Percentiles rank a stretch among this genome's conserved stretches.
Conservation (phyloP, 2,797 vertebrate genomes). For the Sphenopsis melanotis region DNA sequence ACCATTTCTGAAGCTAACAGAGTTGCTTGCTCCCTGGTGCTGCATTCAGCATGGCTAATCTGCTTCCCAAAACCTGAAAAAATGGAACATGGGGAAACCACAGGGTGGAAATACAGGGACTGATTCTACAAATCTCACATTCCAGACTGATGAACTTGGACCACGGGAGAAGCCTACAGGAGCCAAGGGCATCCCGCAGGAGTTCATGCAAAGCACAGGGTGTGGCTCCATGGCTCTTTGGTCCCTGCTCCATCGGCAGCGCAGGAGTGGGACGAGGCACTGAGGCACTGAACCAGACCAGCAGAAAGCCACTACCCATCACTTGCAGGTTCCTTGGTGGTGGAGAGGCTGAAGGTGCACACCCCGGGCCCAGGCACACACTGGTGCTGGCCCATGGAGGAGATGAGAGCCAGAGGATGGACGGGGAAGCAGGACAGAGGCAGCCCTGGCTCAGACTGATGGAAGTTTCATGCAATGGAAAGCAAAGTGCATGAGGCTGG, state of each 20-base stretch:
- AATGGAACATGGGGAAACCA: background rate
- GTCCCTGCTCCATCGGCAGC: accelerated
- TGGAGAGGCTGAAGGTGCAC: background rate
- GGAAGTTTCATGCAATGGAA: background rate
- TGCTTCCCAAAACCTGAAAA: background rate
- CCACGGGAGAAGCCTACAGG: background rate
- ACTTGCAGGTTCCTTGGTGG: background rate
- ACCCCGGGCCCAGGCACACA: accelerated
- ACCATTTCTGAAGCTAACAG: background rate
- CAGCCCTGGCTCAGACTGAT: background rate
- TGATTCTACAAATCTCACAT: background rate
- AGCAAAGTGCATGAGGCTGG: background rate
- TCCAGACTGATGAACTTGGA: background rate
- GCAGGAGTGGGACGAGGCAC: accelerated
- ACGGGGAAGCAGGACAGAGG: background rate
- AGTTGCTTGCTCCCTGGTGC: background rate
- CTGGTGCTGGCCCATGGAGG: background rate
- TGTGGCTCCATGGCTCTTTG: background rate
- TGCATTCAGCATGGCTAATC: background rate
- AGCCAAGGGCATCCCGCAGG: background rate
- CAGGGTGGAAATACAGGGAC: accelerated
- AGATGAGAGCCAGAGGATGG: background rate
- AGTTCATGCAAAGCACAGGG: background rate
- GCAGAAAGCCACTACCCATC: background rate
- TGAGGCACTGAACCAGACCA: accelerated